Evolutionary conservation across 1,140 invertebrate species (phyloP).

Genomic region (Harlomillsia oculata): DNA sequence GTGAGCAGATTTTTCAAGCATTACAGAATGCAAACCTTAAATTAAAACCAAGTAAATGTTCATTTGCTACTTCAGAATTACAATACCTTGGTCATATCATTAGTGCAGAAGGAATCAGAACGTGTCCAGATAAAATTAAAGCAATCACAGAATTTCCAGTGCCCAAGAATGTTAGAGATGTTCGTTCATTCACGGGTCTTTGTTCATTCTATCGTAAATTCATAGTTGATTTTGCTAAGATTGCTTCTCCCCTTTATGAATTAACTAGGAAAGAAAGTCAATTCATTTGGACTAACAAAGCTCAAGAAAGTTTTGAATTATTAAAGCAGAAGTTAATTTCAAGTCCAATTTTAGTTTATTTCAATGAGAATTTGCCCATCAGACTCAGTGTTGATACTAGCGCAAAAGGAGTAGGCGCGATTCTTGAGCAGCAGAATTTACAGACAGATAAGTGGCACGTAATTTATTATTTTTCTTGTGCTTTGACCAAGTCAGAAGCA

Average conservation of each 20-base stretch:
- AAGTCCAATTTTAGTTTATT: constrained; percentile 6
- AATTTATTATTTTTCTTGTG: constrained; percentile 42
- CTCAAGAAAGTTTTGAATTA: constrained; percentile 1
- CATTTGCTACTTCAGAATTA: constrained; percentile 37
- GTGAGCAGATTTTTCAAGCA: constrained; percentile 38
- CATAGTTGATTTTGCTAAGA: constrained; percentile 1
- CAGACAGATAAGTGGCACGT: constrained; percentile 27
- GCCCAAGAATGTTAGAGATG: constrained; percentile 7
- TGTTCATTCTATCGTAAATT: constrained; percentile 6
- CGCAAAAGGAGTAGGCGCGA: not conserved
- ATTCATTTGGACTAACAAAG: constrained; percentile 4
- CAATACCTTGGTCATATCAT: constrained; percentile 41
- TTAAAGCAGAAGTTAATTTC: not conserved
- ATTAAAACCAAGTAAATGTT: constrained; percentile 40
- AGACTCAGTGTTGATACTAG: not conserved
- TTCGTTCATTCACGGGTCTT: constrained; percentile 12
- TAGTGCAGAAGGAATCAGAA: constrained; percentile 37
- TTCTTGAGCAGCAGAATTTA: constrained; percentile 25
- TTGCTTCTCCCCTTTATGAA: constrained; percentile 26
- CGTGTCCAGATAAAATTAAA: constrained; percentile 29
- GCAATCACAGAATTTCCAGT: constrained; percentile 15
- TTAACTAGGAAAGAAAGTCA: constrained; percentile 17
- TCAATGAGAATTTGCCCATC: constrained; percentile 2
- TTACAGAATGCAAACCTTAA: constrained; percentile 32
- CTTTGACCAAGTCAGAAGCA: constrained; percentile 37